Percentiles rank a stretch among this genome's conserved stretches.
These are phyloP conservation scores for Dendroctonus ponderosae DNA, from an alignment of 1,140 invertebrate species.

Conservation along the genomic window DNA sequence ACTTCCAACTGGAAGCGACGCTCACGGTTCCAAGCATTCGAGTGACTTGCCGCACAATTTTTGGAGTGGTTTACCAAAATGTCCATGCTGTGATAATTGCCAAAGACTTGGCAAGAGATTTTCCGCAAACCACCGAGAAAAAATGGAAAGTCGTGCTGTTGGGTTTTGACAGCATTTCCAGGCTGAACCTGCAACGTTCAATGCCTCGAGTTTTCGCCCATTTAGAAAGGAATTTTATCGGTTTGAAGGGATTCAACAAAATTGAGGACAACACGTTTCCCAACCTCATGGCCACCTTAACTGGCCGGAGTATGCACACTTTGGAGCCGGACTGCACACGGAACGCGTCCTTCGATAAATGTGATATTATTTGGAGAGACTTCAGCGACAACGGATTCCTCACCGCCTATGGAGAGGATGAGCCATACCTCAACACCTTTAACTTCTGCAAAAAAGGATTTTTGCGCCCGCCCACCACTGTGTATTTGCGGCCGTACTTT, in stretches of 20 bases:
- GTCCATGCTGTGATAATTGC: conserved; percentile 51
- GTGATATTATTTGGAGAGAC: conserved; percentile 64
- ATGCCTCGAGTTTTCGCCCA: conserved; percentile 72
- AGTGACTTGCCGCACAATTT: conserved; percentile 6
- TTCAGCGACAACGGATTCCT: conserved; percentile 60
- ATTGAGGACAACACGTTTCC: conserved; percentile 80
- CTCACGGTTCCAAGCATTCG: neutral
- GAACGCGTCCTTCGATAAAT: conserved; percentile 55
- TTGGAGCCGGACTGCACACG: conserved; percentile 54
- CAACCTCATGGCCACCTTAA: conserved; percentile 75
- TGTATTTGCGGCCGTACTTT: conserved; percentile 70
- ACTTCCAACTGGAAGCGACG: conserved; percentile 48
- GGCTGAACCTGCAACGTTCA: conserved; percentile 71
- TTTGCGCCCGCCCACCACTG: conserved; percentile 67
- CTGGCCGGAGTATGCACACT: conserved; percentile 57
- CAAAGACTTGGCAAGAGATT: conserved; percentile 41
- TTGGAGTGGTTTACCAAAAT: conserved; percentile 52
- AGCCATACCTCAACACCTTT: conserved; percentile 59
- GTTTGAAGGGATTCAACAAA: conserved; percentile 64
- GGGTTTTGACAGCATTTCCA: conserved; percentile 80
- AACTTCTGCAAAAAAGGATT: conserved; percentile 66
- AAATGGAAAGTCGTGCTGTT: conserved; percentile 67
- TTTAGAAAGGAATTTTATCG: conserved; percentile 57
- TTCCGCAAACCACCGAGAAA: conserved; percentile 29
- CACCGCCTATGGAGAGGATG: conserved; percentile 67